Evolutionary conservation across 1,140 invertebrate species (phyloP).

Genomic region (Nebria ingens): DNA sequence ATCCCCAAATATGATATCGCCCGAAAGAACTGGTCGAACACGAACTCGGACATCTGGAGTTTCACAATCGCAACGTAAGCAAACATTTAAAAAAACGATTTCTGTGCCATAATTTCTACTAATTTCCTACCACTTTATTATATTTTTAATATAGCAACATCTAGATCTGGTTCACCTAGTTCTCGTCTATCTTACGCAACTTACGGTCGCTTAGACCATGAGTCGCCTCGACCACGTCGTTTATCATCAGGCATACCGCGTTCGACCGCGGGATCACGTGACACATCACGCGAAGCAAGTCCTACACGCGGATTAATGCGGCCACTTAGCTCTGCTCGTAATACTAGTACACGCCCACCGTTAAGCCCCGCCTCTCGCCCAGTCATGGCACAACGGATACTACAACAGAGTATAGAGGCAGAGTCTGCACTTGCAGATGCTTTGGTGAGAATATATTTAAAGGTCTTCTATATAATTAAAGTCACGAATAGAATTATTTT

Average conservation of each 20-base stretch:
- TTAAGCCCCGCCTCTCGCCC: slow-evolving; percentile 42
- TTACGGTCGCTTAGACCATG: slow-evolving; percentile 40
- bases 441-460: slow-evolving; percentile 39
- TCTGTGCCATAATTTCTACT: too few species aligned
- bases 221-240: slow-evolving; percentile 28
- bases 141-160: slow-evolving; percentile 57
- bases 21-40: slow-evolving; percentile 54
- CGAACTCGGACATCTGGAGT: slow-evolving; percentile 53
- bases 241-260: slow-evolving; percentile 60
- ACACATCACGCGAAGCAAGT: slow-evolving; percentile 57
- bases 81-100: too few species aligned
- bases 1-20: slow-evolving; percentile 39
- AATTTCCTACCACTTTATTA: slow-evolving; percentile 15
- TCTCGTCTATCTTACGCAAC: slow-evolving; percentile 60
- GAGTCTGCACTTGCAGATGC: slow-evolving; percentile 72
- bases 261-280: slow-evolving; percentile 53
- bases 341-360: slow-evolving; percentile 40
- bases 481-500: too few species aligned
- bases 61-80: slow-evolving; percentile 87
- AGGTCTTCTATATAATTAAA: background rate
- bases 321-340: slow-evolving; percentile 28
- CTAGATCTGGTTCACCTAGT: slow-evolving; percentile 68
- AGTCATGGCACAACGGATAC: slow-evolving; percentile 67
- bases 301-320: slow-evolving; percentile 34
- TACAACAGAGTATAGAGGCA: slow-evolving; percentile 81